These are phyloP conservation scores for Drosophila asahinai DNA, from an alignment of 1,140 invertebrate genomes.

Conservation along the genomic window DNA sequence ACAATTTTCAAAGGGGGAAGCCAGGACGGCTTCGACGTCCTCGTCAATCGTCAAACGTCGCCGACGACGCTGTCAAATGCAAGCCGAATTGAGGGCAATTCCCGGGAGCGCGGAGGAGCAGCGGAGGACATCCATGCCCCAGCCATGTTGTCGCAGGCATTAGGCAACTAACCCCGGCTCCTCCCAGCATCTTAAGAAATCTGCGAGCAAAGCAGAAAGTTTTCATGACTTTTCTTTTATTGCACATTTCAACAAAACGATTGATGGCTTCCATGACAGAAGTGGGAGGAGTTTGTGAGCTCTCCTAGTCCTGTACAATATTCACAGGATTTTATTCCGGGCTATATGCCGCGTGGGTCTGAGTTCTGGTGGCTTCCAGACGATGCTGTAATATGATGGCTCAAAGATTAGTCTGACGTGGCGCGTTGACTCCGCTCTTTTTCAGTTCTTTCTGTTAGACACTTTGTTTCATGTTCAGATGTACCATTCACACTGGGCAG, in stretches of 20 bases:
- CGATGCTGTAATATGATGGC: conserved; percentile 78
- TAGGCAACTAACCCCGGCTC: conserved; percentile 62
- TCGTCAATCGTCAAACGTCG: conserved; percentile 85
- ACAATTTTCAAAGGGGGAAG: neutral
- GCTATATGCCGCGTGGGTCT: conserved; percentile 12
- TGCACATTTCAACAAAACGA: conserved; percentile 85
- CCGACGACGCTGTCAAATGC: conserved; percentile 79
- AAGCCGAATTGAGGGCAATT: conserved; percentile 62
- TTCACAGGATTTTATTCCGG: conserved; percentile 74
- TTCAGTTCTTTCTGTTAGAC: conserved; percentile 66
- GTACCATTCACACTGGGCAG: conserved; percentile 21
- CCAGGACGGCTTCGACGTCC: conserved; percentile 67
- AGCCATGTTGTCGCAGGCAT: conserved; percentile 77
- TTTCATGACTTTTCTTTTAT: conserved; percentile 85
- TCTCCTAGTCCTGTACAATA: conserved; percentile 49
- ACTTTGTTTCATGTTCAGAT: conserved; percentile 72
- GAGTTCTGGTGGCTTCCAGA: conserved; percentile 44
- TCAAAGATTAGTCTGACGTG: conserved; percentile 79
- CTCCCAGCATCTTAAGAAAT: conserved; percentile 54
- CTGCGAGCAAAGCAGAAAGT: conserved; percentile 81
- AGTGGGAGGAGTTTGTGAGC: conserved; percentile 33
- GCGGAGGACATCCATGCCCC: conserved; percentile 28
- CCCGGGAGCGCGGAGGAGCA: conserved; percentile 16
- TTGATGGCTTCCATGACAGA: conserved; percentile 84
- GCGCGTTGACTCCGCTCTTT: conserved; percentile 44